These are phyloP conservation scores for Mus pahari DNA, from an alignment of 2,113 vertebrate species.

Conservation along the genomic window DNA sequence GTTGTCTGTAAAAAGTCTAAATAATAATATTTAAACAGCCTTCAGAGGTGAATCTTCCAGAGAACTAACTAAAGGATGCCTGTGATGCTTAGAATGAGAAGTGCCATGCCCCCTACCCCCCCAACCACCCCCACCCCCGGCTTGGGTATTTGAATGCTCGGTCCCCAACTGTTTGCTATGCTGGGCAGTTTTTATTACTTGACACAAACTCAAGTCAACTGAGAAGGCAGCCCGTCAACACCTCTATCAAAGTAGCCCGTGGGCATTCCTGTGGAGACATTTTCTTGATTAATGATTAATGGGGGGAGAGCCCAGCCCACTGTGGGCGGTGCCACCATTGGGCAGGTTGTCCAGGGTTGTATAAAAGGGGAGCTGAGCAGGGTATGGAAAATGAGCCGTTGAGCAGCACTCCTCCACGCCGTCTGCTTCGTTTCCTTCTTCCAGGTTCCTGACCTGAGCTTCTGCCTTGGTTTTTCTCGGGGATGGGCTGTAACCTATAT, in stretches of 20 bases:
- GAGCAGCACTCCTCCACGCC: background rate
- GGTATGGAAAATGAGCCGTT: background rate
- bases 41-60: background rate
- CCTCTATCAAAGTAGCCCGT: background rate
- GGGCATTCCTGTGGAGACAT: background rate
- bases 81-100: background rate
- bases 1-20: background rate
- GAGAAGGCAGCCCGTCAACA: background rate
- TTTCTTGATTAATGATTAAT: background rate
- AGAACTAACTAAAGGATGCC: background rate
- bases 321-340: no score
- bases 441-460: background rate
- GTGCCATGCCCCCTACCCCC: no score
- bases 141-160: background rate
- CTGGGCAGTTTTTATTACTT: background rate
- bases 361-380: no score
- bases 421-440: background rate
- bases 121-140: no score
- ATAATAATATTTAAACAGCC: background rate
- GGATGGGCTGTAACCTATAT: background rate
- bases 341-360: no score
- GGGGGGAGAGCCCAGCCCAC: background rate
- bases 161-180: background rate
- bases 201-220: background rate
- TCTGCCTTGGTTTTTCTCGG: background rate